Base-by-base conservation (phyloP, 2,797 vertebrate genomes). In the Characodon lateralis region DNA sequence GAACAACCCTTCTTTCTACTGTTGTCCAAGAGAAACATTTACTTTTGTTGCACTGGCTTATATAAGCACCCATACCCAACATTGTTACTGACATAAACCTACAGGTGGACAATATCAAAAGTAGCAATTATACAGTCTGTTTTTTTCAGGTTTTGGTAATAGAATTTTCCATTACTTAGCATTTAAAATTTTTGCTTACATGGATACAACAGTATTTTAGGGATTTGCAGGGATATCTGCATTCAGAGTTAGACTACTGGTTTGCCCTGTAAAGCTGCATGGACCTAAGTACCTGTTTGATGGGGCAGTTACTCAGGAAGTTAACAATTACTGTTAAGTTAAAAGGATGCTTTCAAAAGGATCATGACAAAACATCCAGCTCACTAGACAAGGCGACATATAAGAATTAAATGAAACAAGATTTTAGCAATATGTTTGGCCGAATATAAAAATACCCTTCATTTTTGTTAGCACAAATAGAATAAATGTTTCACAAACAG, bases 11-110 rank as follows among this genome's bases (percentile, higher is more conserved):
- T 83, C 74, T 80, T 68, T 13, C 76, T 28, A 61, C 63, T 18
- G 65, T 78, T 80, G 76, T 83, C 78, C 81, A 76, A 83, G 69
- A 85, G 89, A 78, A 20, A 51, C 63, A 77, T 71, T 75, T 59
- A 65, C 71, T 83, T 77, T 83, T 26, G 35, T 80, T 74, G 66
- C 18, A 24, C 2, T 39, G 31, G 24, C 70, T 72, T 72, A 77
- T 79, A 73, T 65, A 74, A 85, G 41, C 72, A 82, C 76, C 31
- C 46, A 12, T 5, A 46, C 71, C 39, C 35, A 39, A 86, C 71
- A 31, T 2, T 10, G 84, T n/a, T 72, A 70, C 81, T 78, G 70
- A 80, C 48, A 0, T 69, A 26, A 85, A 53, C 70, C 66, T 9
- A 2, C 77, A 70, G 69, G 39, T 72, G 55, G 73, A 74, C 51